These are phyloP conservation scores for Perca schrenkii DNA, from an alignment of 2,113 vertebrate genomes.

Conservation along the genomic window DNA sequence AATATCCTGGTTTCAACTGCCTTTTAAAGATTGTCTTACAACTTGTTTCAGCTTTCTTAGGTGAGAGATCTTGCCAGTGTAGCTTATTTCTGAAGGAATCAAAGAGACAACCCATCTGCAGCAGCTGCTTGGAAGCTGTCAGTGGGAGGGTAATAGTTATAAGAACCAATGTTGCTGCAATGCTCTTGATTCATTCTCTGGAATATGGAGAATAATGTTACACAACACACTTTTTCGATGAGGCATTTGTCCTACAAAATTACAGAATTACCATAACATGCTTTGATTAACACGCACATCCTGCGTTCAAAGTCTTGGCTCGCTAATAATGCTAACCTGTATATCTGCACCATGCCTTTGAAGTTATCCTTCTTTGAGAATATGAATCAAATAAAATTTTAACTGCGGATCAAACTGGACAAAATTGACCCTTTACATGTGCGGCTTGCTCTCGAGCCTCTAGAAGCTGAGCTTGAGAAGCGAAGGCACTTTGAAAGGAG, in stretches of 20 bases:
- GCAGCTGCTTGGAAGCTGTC: conserved; percentile 57
- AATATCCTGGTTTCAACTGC: conserved; percentile 27
- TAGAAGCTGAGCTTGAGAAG: conserved; percentile 34
- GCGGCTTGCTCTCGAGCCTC: conserved; percentile 4
- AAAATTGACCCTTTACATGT: conserved; percentile 37
- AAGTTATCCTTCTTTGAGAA: conserved; percentile 60
- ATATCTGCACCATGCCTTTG: conserved; percentile 51
- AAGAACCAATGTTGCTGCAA: conserved; percentile 58
- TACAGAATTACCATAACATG: conserved; percentile 46
- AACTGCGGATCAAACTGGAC: conserved; percentile 56
- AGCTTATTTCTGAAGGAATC: conserved; percentile 33
- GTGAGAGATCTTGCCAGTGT: neutral
- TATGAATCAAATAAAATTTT: conserved; percentile 54
- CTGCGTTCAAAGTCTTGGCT: conserved; percentile 39
- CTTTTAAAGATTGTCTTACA: conserved; percentile 6
- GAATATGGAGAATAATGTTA: conserved; percentile 44
- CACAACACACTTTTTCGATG: conserved; percentile 35
- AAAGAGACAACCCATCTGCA: conserved; percentile 46
- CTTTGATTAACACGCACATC: conserved; percentile 57
- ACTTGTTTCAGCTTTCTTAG: conserved; percentile 1
- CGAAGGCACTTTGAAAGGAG: conserved; percentile 34
- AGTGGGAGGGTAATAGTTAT: conserved; percentile 47
- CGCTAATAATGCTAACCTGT: conserved; percentile 52
- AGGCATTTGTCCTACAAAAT: conserved; percentile 53
- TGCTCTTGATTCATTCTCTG: conserved; percentile 45